Conservation (phyloP, 1,140 invertebrate species). For the Vanessa tameamea region DNA sequence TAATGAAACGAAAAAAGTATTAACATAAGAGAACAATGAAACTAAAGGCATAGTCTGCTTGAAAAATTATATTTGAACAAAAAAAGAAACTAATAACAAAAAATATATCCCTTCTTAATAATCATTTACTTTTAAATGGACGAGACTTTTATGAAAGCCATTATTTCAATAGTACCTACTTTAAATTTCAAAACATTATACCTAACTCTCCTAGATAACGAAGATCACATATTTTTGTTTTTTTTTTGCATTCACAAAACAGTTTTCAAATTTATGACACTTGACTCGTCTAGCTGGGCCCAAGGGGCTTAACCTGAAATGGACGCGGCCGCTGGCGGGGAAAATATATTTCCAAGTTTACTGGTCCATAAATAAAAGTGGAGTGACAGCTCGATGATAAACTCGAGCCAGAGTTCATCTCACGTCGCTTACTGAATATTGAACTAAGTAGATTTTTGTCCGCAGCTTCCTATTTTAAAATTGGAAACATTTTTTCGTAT, state of each 20-base stretch:
- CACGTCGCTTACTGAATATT: slow-evolving; percentile 70
- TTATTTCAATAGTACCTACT: too few relatives aligned
- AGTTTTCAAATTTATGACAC: slow-evolving; percentile 79
- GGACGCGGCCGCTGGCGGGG: slow-evolving; percentile 69
- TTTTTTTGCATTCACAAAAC: slow-evolving; percentile 67
- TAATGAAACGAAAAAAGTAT: too few relatives aligned
- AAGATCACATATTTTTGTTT: background rate
- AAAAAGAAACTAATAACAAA: too few relatives aligned
- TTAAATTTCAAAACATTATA: background rate
- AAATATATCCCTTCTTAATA: too few relatives aligned
- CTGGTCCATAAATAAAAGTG: slow-evolving; percentile 77
- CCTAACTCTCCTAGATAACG: background rate
- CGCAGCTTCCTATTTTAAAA: background rate
- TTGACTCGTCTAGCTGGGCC: slow-evolving; percentile 73
- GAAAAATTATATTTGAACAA: too few relatives aligned
- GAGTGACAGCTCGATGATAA: slow-evolving; percentile 78
- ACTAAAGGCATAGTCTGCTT: too few relatives aligned
- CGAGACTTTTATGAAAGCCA: too few relatives aligned
- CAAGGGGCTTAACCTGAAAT: slow-evolving; percentile 78
- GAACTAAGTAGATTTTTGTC: slow-evolving; percentile 49
- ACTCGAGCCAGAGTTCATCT: slow-evolving; percentile 72
- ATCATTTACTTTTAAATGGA: too few relatives aligned
- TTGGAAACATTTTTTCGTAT: slow-evolving; percentile 20
- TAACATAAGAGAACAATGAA: too few relatives aligned
- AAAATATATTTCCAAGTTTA: slow-evolving; percentile 80